Conservation (phyloP, 2,888 invertebrate species). For the Periphyllus acericola region DNA sequence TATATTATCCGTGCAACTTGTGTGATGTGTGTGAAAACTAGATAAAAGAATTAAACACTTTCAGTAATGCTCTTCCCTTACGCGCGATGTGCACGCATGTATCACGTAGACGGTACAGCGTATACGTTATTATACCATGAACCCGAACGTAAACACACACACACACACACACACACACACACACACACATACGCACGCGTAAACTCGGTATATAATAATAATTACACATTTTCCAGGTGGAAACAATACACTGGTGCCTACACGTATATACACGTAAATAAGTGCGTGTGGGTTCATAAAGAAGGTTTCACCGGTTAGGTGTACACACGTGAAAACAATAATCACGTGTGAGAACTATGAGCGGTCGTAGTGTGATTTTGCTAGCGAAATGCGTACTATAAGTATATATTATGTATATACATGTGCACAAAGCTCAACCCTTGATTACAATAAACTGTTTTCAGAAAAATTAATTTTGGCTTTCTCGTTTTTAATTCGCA, state of each 20-base stretch:
- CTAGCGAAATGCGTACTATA: background rate
- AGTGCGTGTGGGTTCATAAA: constrained; percentile 21
- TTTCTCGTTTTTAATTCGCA: constrained; percentile 7
- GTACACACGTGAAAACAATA: constrained; percentile 41
- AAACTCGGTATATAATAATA: background rate
- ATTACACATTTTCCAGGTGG: constrained; percentile 38
- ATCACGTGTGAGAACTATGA: constrained; percentile 58
- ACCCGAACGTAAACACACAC: constrained; percentile 21
- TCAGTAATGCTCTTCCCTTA: constrained; percentile 50
- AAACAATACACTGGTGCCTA: constrained; percentile 37
- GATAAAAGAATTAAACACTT: constrained; percentile 59
- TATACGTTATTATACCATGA: background rate
- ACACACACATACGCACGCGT: background rate
- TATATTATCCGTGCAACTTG: background rate
- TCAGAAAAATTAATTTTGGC: background rate
- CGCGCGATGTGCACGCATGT: constrained; percentile 4
- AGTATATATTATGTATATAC: too few relatives aligned
- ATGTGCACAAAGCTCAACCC: background rate
- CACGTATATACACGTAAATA: too few relatives aligned
- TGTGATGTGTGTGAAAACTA: constrained; percentile 46
- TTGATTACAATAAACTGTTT: constrained; percentile 16
- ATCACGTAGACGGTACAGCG: background rate
- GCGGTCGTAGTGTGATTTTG: constrained; percentile 32
- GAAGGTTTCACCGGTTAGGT: constrained; percentile 39
- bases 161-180: background rate